Evolutionary conservation across 2,113 vertebrate species (phyloP).

Genomic region (Alaudala cheleensis): DNA sequence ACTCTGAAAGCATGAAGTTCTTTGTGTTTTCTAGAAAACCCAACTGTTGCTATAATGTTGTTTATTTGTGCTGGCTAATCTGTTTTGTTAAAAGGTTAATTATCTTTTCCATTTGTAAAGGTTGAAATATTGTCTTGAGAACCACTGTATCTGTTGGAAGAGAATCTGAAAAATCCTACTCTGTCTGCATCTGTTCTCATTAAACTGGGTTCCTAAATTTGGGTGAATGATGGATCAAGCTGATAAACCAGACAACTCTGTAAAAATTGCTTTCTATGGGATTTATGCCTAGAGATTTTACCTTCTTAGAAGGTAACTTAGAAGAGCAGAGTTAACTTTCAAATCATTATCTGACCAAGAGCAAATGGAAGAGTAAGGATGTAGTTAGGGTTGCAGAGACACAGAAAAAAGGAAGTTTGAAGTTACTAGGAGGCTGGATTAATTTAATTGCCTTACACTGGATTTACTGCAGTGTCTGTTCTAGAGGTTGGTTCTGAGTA

Average conservation of each 20-base stretch:
- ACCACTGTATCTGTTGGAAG: neutral
- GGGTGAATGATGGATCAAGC: neutral
- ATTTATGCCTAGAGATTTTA: neutral
- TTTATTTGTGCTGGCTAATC: neutral
- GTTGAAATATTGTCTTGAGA: neutral
- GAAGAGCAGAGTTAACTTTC: neutral
- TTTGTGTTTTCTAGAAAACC: neutral
- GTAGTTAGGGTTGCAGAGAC: neutral
- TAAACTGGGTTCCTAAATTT: neutral
- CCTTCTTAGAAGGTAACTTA: neutral
- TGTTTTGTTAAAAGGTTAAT: neutral
- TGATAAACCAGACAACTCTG: neutral
- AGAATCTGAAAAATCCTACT: neutral
- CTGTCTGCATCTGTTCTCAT: neutral
- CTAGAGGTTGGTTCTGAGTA: neutral
- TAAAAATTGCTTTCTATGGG: neutral
- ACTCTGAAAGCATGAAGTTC: rapidly evolving
- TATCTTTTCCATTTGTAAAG: neutral
- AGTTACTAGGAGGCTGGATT: neutral
- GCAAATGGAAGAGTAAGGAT: neutral
- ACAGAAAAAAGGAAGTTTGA: neutral
- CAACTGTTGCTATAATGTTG: neutral
- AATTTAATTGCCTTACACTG: neutral
- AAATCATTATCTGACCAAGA: neutral
- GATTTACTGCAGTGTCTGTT: neutral